Evolutionary conservation across 2,797 vertebrate species (phyloP), one percentile per base, ranked within the genome.

Genomic region (Nannoperca australis): DNA sequence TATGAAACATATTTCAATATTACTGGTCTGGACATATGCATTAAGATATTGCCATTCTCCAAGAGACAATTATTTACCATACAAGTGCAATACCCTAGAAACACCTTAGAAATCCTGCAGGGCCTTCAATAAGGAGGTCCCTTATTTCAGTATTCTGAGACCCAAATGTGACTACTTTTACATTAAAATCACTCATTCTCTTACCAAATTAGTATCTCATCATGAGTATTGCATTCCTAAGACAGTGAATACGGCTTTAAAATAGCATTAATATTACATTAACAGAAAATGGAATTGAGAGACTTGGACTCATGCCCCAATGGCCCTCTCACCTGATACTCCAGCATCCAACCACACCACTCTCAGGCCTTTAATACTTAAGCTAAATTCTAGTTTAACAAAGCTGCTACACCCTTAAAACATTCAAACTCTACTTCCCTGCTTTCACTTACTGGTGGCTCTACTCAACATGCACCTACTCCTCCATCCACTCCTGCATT

Each of bases 361-460:
- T 32, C 10, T 12, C 63, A 70, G 32, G 30, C 8, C 1, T 51
- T 38, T 30, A 15, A 7, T n/a, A 56, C 38, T 30, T 27, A 0
- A 47, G 20, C 3, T 47, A n/a, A 45, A 30, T 24, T 27, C 7
- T 34, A 62, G 14, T 66, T 36, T 10, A 5, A 20, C 9, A 70
- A 68, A 27, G 50, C 44, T 60, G 3, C n/a, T 22, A 17, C 2
- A 0, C 47, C 30, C 38, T 71, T 77, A 56, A 65, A 47, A 42
- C 47, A 36, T 54, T 63, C 17, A 60, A 20, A 51, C 24, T 69
- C 30, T 51, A 47, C 8, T 24, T 54, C 6, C 4, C 18, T 30
- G 44, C 34, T 54, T 74, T 60, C n/a, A 56, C 59, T 65, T 56
- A 38, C 42, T 32, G 18, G 51, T 34, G 34, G n/a, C 42, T 1